A percentile compares a stretch with the other conserved stretches of the same genome.
These are phyloP conservation scores for Lottia gigantea DNA, from an alignment of 2,888 invertebrate species.

Conservation along the genomic window DNA sequence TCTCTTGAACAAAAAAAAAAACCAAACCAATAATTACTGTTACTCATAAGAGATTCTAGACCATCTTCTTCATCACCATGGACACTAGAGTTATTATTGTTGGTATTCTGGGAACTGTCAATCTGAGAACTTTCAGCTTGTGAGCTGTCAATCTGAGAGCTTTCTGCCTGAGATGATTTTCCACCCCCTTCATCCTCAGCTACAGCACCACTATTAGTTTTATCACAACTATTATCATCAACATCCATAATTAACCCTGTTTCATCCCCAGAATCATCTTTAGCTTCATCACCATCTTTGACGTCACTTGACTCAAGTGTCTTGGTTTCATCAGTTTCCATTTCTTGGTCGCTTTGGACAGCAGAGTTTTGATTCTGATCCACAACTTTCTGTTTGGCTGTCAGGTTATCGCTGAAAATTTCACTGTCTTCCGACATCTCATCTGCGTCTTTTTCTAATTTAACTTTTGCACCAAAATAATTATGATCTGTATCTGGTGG, in stretches of 20 bases:
- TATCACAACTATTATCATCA: neutral
- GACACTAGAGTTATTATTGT: neutral
- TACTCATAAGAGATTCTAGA: neutral
- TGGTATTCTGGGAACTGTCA: neutral
- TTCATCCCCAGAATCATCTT: neutral
- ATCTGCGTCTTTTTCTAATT: neutral
- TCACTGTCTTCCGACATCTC: neutral
- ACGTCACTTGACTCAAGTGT: neutral
- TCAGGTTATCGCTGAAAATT: neutral
- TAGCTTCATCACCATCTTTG: neutral
- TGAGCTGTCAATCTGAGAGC: neutral
- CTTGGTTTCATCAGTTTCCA: neutral
- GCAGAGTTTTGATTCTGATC: slow-evolving; percentile 4
- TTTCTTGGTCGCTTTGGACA: neutral
- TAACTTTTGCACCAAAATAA: neutral
- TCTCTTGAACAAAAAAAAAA: too few relatives aligned
- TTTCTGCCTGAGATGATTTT: neutral
- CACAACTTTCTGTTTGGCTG: neutral
- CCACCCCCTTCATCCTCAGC: neutral
- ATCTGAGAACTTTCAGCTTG: neutral
- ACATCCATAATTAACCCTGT: neutral
- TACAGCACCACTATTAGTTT: slow-evolving; percentile 1
- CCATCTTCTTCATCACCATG: neutral
- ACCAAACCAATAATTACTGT: neutral
- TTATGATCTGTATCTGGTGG: neutral